Percentiles rank a stretch among this genome's conserved stretches.
These are phyloP conservation scores for Enteromius mattozi DNA, from an alignment of 2,797 vertebrate species.

Conservation along the genomic window DNA sequence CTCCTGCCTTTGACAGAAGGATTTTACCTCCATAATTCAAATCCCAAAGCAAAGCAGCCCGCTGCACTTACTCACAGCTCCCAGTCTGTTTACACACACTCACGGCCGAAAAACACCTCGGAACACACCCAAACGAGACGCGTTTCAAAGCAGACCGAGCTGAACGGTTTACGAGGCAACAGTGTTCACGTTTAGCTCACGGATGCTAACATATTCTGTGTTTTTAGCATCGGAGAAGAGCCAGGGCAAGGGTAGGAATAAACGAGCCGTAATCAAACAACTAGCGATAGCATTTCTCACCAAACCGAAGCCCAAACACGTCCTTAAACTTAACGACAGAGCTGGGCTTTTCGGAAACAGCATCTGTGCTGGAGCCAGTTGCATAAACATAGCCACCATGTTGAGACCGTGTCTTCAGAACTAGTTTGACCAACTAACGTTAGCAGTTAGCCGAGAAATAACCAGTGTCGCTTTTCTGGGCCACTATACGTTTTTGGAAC, in stretches of 20 bases:
- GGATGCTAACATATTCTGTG: not conserved
- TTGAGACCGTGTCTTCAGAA: not conserved
- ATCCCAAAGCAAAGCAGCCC: slow-evolving; percentile 96
- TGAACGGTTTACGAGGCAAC: not conserved
- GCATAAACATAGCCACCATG: not conserved
- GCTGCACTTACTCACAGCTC: slow-evolving; percentile 85
- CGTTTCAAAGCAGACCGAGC: not conserved
- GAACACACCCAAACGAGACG: not conserved
- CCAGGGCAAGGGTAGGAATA: not conserved
- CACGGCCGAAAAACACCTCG: not conserved
- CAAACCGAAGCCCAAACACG: not conserved
- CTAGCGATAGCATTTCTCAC: not conserved
- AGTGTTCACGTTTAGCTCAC: not conserved
- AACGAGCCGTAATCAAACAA: not conserved
- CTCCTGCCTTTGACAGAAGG: slow-evolving; percentile 99
- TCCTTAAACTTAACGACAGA: not conserved
- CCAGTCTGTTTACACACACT: slow-evolving; percentile 75
- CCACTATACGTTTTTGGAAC: not conserved
- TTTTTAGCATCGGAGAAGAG: not conserved
- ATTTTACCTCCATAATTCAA: slow-evolving; percentile 99
- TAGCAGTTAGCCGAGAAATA: not conserved
- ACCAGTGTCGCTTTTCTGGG: not conserved
- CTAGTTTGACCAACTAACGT: not conserved
- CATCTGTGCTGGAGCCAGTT: not conserved
- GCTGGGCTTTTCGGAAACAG: not conserved